Evolutionary conservation across 2,797 vertebrate genomes (phyloP).

Genomic region (Danio albolineatus): DNA sequence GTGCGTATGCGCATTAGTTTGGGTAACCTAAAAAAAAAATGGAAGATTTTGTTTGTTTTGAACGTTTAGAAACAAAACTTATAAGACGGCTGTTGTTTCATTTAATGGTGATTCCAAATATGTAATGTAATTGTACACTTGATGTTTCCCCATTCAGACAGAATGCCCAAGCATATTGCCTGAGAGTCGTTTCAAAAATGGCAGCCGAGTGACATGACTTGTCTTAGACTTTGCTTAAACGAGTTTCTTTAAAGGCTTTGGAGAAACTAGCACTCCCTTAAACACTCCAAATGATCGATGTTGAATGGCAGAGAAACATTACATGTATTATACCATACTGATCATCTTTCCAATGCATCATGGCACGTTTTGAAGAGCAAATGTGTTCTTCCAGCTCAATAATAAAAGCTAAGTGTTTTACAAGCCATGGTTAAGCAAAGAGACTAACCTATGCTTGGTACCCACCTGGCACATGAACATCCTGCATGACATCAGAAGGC

Average conservation of each 20-base stretch:
- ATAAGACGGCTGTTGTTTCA: too few relatives aligned
- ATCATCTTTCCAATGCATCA: conserved; percentile 36
- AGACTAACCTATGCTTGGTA: conserved; percentile 34
- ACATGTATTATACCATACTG: conserved; percentile 27
- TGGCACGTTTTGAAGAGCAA: conserved; percentile 7
- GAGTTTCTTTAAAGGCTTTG: not conserved
- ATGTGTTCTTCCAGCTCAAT: conserved; percentile 34
- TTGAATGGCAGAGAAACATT: conserved; percentile 39
- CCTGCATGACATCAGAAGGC: conserved; percentile 57
- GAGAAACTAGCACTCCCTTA: conserved; percentile 5
- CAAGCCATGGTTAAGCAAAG: conserved; percentile 37
- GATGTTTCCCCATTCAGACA: too few relatives aligned
- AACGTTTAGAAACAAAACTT: too few relatives aligned
- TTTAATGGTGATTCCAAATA: too few relatives aligned
- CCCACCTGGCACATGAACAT: conserved; percentile 43
- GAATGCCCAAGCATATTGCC: too few relatives aligned
- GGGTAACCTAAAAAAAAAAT: too few relatives aligned
- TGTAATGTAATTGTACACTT: too few relatives aligned
- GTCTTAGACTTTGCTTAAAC: not conserved
- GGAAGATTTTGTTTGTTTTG: too few relatives aligned
- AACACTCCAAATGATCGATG: conserved; percentile 1
- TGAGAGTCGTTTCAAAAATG: too few relatives aligned
- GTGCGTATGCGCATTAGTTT: too few relatives aligned
- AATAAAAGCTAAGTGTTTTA: conserved; percentile 32
- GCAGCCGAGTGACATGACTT: too few relatives aligned